Percentiles rank a stretch among this genome's conserved stretches.
Evolutionary conservation across 2,888 invertebrate genomes (phyloP).

Genomic region (Nomada fabriciana): DNA sequence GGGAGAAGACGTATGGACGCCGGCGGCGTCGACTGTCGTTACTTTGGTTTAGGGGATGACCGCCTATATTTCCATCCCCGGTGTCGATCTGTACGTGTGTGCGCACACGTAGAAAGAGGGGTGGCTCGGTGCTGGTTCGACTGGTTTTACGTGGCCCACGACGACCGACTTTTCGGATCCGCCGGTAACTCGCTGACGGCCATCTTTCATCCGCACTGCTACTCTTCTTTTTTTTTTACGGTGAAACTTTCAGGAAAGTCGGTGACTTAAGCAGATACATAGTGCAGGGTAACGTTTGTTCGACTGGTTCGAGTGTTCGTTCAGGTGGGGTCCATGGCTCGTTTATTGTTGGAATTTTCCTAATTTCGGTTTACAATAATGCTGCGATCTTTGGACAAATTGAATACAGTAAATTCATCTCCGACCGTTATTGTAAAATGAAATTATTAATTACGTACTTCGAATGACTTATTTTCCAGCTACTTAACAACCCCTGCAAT

Average conservation of each 20-base stretch:
- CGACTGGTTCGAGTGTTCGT: too few species aligned
- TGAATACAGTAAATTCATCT: too few species aligned
- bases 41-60: constrained; percentile 74
- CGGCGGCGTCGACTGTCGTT: constrained; percentile 73
- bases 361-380: too few species aligned
- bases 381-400: too few species aligned
- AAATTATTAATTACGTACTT: too few species aligned
- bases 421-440: too few species aligned
- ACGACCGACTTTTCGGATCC: constrained; percentile 68
- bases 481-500: too few species aligned
- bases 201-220: constrained; percentile 60
- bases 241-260: constrained; percentile 55
- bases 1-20: constrained; percentile 74
- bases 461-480: too few species aligned
- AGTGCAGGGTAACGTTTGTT: not conserved
- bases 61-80: constrained; percentile 71
- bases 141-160: constrained; percentile 66
- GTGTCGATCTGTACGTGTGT: constrained; percentile 9
- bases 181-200: constrained; percentile 70
- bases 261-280: constrained; percentile 23
- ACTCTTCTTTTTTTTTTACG: constrained; percentile 16
- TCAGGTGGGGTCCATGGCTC: not conserved
- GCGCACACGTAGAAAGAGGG: constrained; percentile 44
- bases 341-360: too few species aligned
- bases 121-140: constrained; percentile 50